A percentile compares a stretch with the other conserved stretches of the same genome.
Conservation (phyloP, 2,888 invertebrate genomes). For the Drosophila eohydei region DNA sequence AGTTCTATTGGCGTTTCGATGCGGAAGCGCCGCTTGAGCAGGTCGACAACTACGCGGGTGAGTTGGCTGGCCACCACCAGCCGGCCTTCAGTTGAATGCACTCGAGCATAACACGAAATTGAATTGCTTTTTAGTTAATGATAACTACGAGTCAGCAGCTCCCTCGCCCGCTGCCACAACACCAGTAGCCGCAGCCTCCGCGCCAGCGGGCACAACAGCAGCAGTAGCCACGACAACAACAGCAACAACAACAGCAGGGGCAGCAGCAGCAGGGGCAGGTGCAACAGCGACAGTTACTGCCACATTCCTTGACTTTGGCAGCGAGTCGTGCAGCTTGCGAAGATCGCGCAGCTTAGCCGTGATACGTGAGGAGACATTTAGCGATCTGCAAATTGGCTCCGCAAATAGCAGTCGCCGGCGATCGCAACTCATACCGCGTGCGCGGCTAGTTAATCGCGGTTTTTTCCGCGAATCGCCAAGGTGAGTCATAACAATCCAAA, state of each 20-base stretch:
- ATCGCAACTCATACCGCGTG: slow-evolving; percentile 92
- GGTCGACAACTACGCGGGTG: slow-evolving; percentile 61
- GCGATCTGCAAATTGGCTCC: slow-evolving; percentile 88
- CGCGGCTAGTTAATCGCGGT: slow-evolving; percentile 91
- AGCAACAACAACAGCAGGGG: slow-evolving; percentile 3
- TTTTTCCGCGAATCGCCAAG: slow-evolving; percentile 88
- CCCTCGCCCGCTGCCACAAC: slow-evolving; percentile 10
- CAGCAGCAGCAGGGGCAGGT: slow-evolving; percentile 23
- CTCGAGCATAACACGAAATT: slow-evolving; percentile 39
- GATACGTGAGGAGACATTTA: slow-evolving; percentile 91
- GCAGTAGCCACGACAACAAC: not conserved
- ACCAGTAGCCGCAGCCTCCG: slow-evolving; percentile 8
- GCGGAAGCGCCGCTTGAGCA: slow-evolving; percentile 77
- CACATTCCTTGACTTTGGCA: slow-evolving; percentile 81
- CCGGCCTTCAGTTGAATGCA: slow-evolving; percentile 35
- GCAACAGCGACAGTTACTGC: slow-evolving; percentile 39
- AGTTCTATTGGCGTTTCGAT: slow-evolving; percentile 84
- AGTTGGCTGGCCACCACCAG: slow-evolving; percentile 25
- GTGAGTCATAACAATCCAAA: slow-evolving; percentile 51
- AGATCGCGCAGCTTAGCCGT: slow-evolving; percentile 91
- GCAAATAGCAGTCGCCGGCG: slow-evolving; percentile 88
- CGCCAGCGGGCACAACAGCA: slow-evolving; percentile 16
- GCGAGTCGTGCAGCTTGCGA: slow-evolving; percentile 87
- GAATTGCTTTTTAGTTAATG: slow-evolving; percentile 46
- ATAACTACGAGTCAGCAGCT: slow-evolving; percentile 44